Evolutionary conservation across 2,888 invertebrate genomes (phyloP).

Genomic region (Pheosia tremula): DNA sequence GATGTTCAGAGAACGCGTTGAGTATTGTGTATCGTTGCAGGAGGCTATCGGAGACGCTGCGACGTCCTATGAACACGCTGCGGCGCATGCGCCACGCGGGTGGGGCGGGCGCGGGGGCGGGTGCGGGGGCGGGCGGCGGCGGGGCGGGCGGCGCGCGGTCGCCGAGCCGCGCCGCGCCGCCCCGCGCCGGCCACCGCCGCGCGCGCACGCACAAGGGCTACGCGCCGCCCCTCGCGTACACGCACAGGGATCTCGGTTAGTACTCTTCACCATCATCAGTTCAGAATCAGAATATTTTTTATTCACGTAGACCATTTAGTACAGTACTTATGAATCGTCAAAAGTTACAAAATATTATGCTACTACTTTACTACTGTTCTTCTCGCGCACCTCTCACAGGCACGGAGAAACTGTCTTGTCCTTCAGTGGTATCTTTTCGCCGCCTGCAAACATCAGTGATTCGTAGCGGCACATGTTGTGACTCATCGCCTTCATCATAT

Average conservation of each 20-base stretch:
- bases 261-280: conserved; percentile 4
- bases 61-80: conserved; percentile 95
- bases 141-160: conserved; percentile 62
- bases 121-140: conserved; percentile 44
- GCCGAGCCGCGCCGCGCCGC: conserved; percentile 44
- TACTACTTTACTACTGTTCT: too few species aligned
- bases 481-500: too few species aligned
- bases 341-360: too few species aligned
- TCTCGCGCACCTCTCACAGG: too few species aligned
- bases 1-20: too few species aligned
- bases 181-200: conserved; percentile 59
- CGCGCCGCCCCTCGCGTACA: conserved; percentile 64
- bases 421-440: too few species aligned
- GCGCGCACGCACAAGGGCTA: conserved; percentile 68
- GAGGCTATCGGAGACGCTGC: conserved; percentile 95
- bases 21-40: conserved; percentile 38
- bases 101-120: conserved; percentile 35
- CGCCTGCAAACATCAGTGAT: too few species aligned
- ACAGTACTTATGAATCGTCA: too few species aligned
- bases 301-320: too few species aligned
- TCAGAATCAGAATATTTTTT: too few species aligned
- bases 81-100: conserved; percentile 88
- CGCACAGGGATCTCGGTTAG: conserved; percentile 68
- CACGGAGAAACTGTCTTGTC: too few species aligned
- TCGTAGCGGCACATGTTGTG: too few species aligned